Percentiles rank a stretch among this genome's conserved stretches.
These are phyloP conservation scores for Labeo calbasu DNA, from an alignment of 2,797 vertebrate species.

Conservation along the genomic window DNA sequence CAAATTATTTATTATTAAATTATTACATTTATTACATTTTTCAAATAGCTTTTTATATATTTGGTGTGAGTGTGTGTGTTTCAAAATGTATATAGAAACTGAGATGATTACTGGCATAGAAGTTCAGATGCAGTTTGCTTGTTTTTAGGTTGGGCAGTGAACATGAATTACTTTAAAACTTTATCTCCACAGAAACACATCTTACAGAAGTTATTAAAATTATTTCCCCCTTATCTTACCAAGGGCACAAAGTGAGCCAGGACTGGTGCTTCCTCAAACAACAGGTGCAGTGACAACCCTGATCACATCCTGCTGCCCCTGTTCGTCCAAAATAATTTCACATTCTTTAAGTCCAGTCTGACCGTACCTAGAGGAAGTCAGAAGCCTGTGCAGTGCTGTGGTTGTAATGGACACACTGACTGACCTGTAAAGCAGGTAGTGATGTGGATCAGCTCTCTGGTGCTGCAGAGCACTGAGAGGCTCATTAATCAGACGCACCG, in stretches of 20 bases:
- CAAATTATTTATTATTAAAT: too few relatives aligned
- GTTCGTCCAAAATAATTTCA: not conserved
- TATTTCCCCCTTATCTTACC: not conserved
- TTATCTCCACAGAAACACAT: not conserved
- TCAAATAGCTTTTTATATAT: too few relatives aligned
- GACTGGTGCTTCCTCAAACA: not conserved
- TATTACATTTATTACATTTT: too few relatives aligned
- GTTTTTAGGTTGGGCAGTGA: not conserved
- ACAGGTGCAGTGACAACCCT: not conserved
- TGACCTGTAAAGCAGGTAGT: conserved; percentile 51
- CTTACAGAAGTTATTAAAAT: not conserved
- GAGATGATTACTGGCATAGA: not conserved
- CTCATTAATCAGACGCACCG: conserved; percentile 67
- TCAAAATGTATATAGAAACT: too few relatives aligned
- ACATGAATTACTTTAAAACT: not conserved
- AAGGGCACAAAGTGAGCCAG: not conserved
- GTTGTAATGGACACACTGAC: conserved; percentile 50
- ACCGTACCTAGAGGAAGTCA: not conserved
- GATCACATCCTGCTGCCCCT: not conserved
- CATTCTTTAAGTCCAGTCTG: not conserved
- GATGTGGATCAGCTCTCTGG: conserved; percentile 57
- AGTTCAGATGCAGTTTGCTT: not conserved
- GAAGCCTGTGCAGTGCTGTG: not conserved
- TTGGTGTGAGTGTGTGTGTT: too few relatives aligned
- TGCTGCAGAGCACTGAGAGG: conserved; percentile 43